Base-by-base conservation (phyloP, 2,888 invertebrate species). In the Clusia tigrina region DNA sequence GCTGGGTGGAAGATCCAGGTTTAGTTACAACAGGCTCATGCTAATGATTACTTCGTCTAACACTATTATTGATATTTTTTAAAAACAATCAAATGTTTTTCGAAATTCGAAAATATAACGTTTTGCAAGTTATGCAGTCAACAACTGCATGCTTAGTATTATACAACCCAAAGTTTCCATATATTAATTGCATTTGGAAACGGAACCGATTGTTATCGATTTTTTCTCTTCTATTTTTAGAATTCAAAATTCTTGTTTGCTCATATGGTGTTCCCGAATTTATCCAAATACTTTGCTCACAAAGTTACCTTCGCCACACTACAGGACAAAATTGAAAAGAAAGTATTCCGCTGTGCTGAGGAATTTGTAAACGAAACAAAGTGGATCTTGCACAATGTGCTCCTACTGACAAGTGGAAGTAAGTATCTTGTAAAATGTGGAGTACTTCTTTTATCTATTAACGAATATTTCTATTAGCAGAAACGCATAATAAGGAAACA, bases 331-430 rank as follows among this genome's bases (percentile, higher is more conserved):
- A 91, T 96, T 55, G 86, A 87, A 58, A 87, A 88, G 56, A 90
- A 91, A 58, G 78, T 87, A 23, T 97, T 95, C 83, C 92, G 92
- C 15, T 94, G 92, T 79, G 92, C 95, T 0, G 94, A 95, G 76
- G 93, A 94, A 2, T 96, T 97, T 83, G 86, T 93, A 61, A 91
- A 93, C 1, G 97, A 97, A 82, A 90, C 91, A 9, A 94, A 94
- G 81, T 97, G 96, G 96, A 92, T 98, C 76, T 86, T 94, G 58
- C 97, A 97, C 82, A 96, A 97, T 83, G 93, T 94, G 77, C 90
- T 93, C 64, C 91, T 96, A 67, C 94, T 96, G 67, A 96, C 92
- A 80, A 95, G 95, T 85, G 91, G 94, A 76, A 88, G 95, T 93
- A 87, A 88, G 90, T 86, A 42, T 17, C 37, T 20, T n/a, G n/a